phyloP scores from a whole-genome alignment of 2,888 invertebrate species.

The Drosophila gaucha region DNA sequence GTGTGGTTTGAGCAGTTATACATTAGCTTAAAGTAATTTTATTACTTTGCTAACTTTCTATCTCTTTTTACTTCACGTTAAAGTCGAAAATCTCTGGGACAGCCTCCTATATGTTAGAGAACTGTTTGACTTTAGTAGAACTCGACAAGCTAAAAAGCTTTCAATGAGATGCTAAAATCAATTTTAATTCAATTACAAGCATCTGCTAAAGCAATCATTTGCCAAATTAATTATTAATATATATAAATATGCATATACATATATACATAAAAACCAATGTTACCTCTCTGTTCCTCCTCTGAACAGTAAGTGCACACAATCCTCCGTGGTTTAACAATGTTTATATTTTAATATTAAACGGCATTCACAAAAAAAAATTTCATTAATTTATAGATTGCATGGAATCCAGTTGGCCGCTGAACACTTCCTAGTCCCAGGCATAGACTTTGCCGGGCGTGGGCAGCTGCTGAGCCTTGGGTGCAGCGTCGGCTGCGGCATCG shows the following conservation, averaged over 20 bases:
- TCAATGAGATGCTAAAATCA: too few species aligned
- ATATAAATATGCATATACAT: too few species aligned
- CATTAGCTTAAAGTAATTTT: too few species aligned
- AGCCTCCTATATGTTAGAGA: too few species aligned
- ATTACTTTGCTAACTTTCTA: too few species aligned
- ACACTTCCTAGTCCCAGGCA: conserved; percentile 86
- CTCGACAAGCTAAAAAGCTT: too few species aligned
- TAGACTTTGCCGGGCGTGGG: conserved; percentile 87
- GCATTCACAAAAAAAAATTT: conserved; percentile 14
- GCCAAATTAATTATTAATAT: too few species aligned
- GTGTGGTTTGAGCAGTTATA: too few species aligned
- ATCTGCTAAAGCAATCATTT: neutral
- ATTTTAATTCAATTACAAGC: too few species aligned
- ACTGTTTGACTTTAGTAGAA: too few species aligned
- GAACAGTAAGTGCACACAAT: conserved; percentile 17
- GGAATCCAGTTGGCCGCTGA: neutral
- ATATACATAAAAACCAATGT: neutral
- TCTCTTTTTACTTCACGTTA: too few species aligned
- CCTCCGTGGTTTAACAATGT: conserved; percentile 28
- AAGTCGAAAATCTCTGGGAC: too few species aligned
- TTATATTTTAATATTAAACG: conserved; percentile 34
- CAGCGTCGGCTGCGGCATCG: conserved; percentile 69
- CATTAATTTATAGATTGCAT: conserved; percentile 14
- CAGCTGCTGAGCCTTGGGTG: conserved; percentile 75
- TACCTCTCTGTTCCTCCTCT: neutral